Evolutionary conservation across 2,113 vertebrate species (phyloP).

Genomic region (Sceloporus undulatus): DNA sequence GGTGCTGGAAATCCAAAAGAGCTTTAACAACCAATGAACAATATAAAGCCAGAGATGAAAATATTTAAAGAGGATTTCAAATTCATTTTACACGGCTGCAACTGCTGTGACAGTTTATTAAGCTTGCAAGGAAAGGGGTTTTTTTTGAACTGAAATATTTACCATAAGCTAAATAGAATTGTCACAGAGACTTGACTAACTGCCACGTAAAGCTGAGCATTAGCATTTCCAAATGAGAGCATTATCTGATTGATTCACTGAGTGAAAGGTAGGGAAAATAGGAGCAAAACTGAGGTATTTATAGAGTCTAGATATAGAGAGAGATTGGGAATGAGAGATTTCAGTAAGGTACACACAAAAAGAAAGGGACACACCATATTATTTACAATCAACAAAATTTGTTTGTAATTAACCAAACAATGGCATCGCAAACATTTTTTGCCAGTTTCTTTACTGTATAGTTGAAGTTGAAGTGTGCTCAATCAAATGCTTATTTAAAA

Average conservation of each 20-base stretch:
- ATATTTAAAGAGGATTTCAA: constrained; percentile 66
- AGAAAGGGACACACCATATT: neutral
- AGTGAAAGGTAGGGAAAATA: constrained; percentile 60
- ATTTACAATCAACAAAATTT: neutral
- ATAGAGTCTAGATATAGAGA: constrained; percentile 15
- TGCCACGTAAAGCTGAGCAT: constrained; percentile 58
- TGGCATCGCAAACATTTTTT: rapidly evolving
- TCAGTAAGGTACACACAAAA: neutral
- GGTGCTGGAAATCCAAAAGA: constrained; percentile 43
- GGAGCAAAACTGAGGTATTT: constrained; percentile 52
- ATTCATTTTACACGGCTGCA: constrained; percentile 62
- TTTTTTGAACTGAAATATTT: constrained; percentile 69
- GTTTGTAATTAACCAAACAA: neutral
- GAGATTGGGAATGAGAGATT: constrained; percentile 8
- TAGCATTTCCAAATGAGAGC: constrained; percentile 68
- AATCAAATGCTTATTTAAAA: neutral
- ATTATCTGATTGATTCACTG: constrained; percentile 51
- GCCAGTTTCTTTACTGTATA: neutral
- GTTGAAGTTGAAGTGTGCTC: too few relatives aligned
- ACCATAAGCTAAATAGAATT: constrained; percentile 71
- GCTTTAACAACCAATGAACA: constrained; percentile 53
- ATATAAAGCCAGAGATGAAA: constrained; percentile 63
- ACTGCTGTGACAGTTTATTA: constrained; percentile 64
- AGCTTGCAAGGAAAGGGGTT: constrained; percentile 49
- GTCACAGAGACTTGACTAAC: constrained; percentile 63